These are phyloP conservation scores for Pygocentrus nattereri DNA, from an alignment of 2,797 vertebrate species.

Conservation along the genomic window DNA sequence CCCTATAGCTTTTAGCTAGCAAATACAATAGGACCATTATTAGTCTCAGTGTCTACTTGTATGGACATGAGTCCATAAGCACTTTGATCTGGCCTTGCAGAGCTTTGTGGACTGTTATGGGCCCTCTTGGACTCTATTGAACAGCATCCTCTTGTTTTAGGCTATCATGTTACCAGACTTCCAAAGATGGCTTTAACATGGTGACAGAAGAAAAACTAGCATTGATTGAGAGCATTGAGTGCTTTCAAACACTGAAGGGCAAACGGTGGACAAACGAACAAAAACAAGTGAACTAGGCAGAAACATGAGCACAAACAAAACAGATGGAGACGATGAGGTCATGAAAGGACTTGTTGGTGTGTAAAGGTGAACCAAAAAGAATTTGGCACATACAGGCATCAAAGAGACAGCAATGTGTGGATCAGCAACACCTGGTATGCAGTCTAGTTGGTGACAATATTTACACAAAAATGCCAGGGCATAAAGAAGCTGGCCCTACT, in stretches of 20 bases:
- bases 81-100: conserved; percentile 29
- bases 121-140: conserved; percentile 28
- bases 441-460: background rate
- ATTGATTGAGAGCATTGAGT: conserved; percentile 8
- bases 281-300: conserved; percentile 5
- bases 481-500: background rate
- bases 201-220: conserved; percentile 23
- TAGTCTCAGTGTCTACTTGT: conserved; percentile 13
- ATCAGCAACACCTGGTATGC: background rate
- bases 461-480: background rate
- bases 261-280: conserved; percentile 12
- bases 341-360: background rate
- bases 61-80: conserved; percentile 30
- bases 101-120: conserved; percentile 25
- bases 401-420: background rate
- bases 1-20: conserved; percentile 1
- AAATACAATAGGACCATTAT: background rate
- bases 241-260: conserved; percentile 34
- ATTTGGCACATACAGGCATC: background rate
- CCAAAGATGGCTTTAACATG: conserved; percentile 22
- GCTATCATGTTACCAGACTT: conserved; percentile 45
- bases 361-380: background rate
- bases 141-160: conserved; percentile 42
- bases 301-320: conserved; percentile 10
- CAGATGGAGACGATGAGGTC: background rate